phyloP scores from a whole-genome alignment of 2,113 vertebrate species.

The Aldabrachelys gigantea region DNA sequence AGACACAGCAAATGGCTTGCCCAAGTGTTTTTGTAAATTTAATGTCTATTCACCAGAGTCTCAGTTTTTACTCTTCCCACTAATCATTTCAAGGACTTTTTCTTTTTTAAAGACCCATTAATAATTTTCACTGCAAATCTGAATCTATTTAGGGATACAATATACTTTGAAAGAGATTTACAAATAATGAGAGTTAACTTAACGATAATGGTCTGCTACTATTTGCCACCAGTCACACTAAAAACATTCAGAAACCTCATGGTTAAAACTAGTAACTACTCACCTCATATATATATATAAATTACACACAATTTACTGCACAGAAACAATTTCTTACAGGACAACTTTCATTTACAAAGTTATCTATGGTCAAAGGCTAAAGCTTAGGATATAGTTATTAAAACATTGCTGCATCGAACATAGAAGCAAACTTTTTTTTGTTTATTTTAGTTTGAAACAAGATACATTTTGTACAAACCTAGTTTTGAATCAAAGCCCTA shows the following conservation, averaged over 20 bases:
- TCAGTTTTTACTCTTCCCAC: neutral
- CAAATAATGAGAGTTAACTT: neutral
- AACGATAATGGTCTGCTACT: neutral
- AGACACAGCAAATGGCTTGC: neutral
- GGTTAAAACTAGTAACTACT: slow-evolving; percentile 27
- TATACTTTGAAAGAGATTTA: slow-evolving; percentile 19
- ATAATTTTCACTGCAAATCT: slow-evolving; percentile 30
- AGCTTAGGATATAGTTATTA: slow-evolving; percentile 7
- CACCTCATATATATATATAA: neutral
- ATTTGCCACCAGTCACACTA: neutral
- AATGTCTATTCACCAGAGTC: neutral
- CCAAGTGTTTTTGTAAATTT: neutral
- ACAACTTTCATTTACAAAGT: neutral
- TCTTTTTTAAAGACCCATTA: neutral
- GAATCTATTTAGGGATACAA: slow-evolving; percentile 14
- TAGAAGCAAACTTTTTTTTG: neutral
- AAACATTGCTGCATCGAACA: slow-evolving; percentile 20
- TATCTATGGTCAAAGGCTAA: slow-evolving; percentile 24
- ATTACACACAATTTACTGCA: slow-evolving; percentile 6
- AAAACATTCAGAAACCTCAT: neutral
- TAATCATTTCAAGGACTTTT: neutral
- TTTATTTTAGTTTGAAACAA: slow-evolving; percentile 32
- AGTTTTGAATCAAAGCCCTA: slow-evolving; percentile 28
- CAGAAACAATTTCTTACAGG: neutral
- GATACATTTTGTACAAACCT: slow-evolving; percentile 15